Percentiles rank a stretch among this genome's conserved stretches.
Conservation (phyloP, 2,797 vertebrate genomes). For the Strix occidentalis region DNA sequence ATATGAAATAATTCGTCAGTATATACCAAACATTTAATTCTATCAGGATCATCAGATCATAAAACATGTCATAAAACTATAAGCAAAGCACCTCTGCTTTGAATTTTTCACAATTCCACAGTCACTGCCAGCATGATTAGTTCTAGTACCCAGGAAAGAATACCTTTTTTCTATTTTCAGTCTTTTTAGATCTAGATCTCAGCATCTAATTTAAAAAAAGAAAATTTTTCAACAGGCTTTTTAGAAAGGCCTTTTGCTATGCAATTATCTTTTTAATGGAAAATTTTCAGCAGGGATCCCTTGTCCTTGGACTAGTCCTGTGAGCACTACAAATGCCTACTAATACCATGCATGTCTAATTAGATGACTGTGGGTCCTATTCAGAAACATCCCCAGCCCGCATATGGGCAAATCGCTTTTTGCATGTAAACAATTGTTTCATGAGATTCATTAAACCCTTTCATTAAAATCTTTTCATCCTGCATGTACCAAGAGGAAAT, state of each 20-base stretch:
- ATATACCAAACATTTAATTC: not conserved
- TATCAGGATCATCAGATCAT: not conserved
- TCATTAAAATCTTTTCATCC: not conserved
- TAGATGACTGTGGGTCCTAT: not conserved
- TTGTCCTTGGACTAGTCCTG: constrained; percentile 19
- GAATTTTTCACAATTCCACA: not conserved
- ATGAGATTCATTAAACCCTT: not conserved
- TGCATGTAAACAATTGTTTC: constrained; percentile 18
- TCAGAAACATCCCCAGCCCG: not conserved
- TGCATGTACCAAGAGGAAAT: not conserved
- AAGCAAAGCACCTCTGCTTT: not conserved
- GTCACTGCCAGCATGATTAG: not conserved
- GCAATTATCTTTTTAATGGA: constrained; percentile 52
- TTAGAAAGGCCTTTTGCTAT: not conserved
- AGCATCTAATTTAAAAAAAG: constrained; percentile 10
- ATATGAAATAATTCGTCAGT: not conserved
- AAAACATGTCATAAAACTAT: not conserved
- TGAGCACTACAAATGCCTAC: not conserved
- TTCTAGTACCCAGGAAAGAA: not conserved
- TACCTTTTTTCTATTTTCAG: not conserved
- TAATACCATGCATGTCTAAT: constrained; percentile 3
- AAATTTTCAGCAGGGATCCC: constrained; percentile 40
- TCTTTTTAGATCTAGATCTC: not conserved
- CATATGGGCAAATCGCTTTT: constrained; percentile 1
- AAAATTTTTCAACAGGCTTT: not conserved